Conservation (phyloP, 2,888 invertebrate species). For the Diploptera punctata region DNA sequence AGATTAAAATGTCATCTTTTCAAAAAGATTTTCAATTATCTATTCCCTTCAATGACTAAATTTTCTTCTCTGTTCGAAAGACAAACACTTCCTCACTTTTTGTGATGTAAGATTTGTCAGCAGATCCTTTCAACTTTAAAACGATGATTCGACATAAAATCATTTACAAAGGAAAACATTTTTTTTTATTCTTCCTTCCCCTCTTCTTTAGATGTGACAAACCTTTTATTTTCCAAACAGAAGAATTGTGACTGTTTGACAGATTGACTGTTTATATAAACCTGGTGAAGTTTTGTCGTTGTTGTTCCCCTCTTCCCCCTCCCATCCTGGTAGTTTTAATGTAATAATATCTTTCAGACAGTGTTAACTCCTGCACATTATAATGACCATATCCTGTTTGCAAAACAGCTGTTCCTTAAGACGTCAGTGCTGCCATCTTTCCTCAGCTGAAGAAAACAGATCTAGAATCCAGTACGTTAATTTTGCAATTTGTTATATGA, state of each 20-base stretch:
- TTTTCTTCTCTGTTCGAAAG: no score
- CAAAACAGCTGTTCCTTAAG: neutral
- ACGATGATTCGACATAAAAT: conserved; percentile 38
- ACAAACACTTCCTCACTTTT: no score
- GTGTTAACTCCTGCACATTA: neutral
- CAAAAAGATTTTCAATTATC: no score
- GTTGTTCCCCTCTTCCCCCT: neutral
- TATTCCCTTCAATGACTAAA: no score
- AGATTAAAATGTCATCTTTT: no score
- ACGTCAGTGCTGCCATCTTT: neutral
- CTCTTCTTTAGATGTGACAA: conserved; percentile 9
- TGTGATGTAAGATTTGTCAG: neutral
- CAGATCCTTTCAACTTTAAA: neutral
- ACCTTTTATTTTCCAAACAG: conserved; percentile 20
- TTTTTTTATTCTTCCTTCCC: neutral
- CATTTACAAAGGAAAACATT: conserved; percentile 27
- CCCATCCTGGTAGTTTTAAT: neutral
- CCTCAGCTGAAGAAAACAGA: neutral
- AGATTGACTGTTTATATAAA: conserved; percentile 28
- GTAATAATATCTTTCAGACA: neutral
- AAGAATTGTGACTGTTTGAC: neutral
- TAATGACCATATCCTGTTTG: conserved; percentile 17
- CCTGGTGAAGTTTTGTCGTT: conserved; percentile 14
- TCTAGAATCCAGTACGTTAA: neutral
- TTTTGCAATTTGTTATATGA: no score